Evolutionary conservation across 2,888 invertebrate species (phyloP).

Genomic region (Agriotes lineatus): DNA sequence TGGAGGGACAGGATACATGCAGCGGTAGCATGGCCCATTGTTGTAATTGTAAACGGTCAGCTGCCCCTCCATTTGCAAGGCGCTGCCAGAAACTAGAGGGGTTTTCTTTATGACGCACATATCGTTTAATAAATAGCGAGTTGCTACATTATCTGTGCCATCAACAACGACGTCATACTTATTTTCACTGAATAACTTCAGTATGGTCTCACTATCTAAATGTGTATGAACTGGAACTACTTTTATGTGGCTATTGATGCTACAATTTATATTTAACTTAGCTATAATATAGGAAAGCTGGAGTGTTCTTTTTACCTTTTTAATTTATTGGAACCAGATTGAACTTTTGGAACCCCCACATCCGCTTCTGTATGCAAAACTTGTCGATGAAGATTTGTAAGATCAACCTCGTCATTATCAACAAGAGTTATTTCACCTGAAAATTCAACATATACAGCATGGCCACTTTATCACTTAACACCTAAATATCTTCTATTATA

Average conservation of each 20-base stretch:
- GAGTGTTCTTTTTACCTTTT: constrained; percentile 67
- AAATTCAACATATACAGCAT: too few relatives aligned
- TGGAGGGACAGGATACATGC: constrained; percentile 91
- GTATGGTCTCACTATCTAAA: constrained; percentile 77
- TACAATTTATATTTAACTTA: too few relatives aligned
- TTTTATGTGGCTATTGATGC: constrained; percentile 78
- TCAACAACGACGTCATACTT: constrained; percentile 89
- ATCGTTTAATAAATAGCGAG: constrained; percentile 95
- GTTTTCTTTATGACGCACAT: constrained; percentile 85
- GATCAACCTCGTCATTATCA: constrained; percentile 93
- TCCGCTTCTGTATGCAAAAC: constrained; percentile 82
- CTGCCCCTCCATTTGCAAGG: constrained; percentile 95
- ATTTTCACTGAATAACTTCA: constrained; percentile 70
- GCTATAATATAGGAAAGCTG: too few relatives aligned
- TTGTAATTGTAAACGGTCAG: constrained; percentile 85
- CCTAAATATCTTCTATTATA: too few relatives aligned
- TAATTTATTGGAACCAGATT: constrained; percentile 77
- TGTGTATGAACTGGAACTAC: constrained; percentile 77
- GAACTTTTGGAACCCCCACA: constrained; percentile 80
- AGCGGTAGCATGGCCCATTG: constrained; percentile 94
- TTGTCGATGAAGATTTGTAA: constrained; percentile 95
- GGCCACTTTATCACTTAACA: too few relatives aligned
- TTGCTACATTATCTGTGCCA: constrained; percentile 96
- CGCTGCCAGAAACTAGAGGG: constrained; percentile 96
- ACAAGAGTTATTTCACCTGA: constrained; percentile 84